Evolutionary conservation across 2,113 vertebrate genomes (phyloP).

Genomic region (Caloenas nicobarica): DNA sequence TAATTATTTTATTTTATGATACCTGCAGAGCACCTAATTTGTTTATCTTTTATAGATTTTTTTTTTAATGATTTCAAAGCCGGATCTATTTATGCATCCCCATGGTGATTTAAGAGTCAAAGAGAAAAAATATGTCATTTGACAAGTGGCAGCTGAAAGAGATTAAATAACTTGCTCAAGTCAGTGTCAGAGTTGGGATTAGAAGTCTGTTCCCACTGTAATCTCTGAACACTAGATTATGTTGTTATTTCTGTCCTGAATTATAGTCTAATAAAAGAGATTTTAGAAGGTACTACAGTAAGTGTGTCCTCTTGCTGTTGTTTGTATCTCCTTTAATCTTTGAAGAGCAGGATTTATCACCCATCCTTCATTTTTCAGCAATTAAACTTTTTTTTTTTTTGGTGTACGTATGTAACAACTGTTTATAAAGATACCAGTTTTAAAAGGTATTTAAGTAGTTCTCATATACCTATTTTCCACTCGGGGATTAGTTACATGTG

Average conservation of each 20-base stretch:
- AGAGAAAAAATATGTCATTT: not conserved
- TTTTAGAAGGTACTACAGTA: not conserved
- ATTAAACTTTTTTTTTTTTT: not conserved
- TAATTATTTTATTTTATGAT: not conserved
- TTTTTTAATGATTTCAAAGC: not conserved
- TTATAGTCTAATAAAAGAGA: not conserved
- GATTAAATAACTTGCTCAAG: not conserved
- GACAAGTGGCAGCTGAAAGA: not conserved
- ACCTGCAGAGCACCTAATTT: not conserved
- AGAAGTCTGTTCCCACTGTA: not conserved
- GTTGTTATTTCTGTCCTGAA: not conserved
- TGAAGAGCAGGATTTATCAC: not conserved
- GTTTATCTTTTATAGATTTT: not conserved
- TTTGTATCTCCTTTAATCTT: not conserved
- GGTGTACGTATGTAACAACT: not conserved
- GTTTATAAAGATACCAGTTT: not conserved
- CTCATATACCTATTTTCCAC: not conserved
- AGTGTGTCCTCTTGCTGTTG: not conserved
- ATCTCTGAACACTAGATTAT: not conserved
- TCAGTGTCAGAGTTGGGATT: not conserved
- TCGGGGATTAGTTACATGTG: not conserved
- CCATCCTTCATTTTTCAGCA: not conserved
- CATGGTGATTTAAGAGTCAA: not conserved
- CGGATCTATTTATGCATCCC: not conserved
- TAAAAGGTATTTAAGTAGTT: not conserved